phyloP scores from a whole-genome alignment of 2,113 vertebrate species.

The Albula glossodonta region DNA sequence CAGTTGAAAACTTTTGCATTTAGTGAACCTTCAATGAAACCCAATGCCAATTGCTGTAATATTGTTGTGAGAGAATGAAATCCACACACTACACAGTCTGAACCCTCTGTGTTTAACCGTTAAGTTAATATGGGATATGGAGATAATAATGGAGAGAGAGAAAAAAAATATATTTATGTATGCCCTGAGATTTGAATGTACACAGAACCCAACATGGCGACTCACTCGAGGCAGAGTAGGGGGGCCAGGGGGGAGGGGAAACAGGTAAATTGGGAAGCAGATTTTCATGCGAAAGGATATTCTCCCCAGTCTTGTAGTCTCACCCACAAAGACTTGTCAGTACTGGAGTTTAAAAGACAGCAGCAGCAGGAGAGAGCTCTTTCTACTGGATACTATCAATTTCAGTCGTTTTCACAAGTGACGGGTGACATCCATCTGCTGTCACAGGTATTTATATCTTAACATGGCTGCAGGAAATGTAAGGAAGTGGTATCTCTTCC shows the following conservation, averaged over 20 bases:
- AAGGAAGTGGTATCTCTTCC: slow-evolving; percentile 26
- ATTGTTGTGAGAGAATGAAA: not conserved
- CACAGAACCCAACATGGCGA: not conserved
- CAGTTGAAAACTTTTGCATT: too few relatives aligned
- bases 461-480: slow-evolving; percentile 47
- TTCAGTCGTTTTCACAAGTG: slow-evolving; percentile 34
- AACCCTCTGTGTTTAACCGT: slow-evolving; percentile 27
- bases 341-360: slow-evolving; percentile 44
- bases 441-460: slow-evolving; percentile 51
- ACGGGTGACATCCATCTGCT: slow-evolving; percentile 41
- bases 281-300: slow-evolving; percentile 18
- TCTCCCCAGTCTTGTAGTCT: slow-evolving; percentile 38
- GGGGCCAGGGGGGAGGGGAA: not conserved
- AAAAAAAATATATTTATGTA: too few relatives aligned
- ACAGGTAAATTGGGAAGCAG: slow-evolving; percentile 26
- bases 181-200: too few relatives aligned
- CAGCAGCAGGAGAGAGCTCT: slow-evolving; percentile 18
- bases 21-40: too few relatives aligned
- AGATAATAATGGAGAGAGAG: too few relatives aligned
- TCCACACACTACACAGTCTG: slow-evolving; percentile 9
- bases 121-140: slow-evolving; percentile 23
- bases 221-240: not conserved
- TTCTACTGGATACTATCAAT: slow-evolving; percentile 26
- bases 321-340: slow-evolving; percentile 43
- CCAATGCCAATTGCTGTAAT: too few relatives aligned